These are phyloP conservation scores for cattle (Bos taurus) DNA, from an alignment of 2,113 vertebrate species.

Conservation along the genomic window ARS-UCD2.0 NC_037329.1:29469001-29469500, in stretches of 20 bases:
- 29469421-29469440: neutral
- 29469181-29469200: neutral
- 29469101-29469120: neutral
- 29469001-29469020: neutral
- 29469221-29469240: neutral
- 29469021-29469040: neutral
- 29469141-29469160: neutral
- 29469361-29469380: neutral
- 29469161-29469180: neutral
- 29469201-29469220: neutral
- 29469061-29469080: neutral
- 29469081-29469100: neutral
- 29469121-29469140: neutral
- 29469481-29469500: neutral
- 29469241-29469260: neutral
- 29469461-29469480: neutral
- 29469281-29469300: neutral
- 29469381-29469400: neutral
- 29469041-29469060: neutral
- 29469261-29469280: neutral
- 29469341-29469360: neutral
- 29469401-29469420: neutral
- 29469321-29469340: neutral
- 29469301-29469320: neutral
- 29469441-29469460: accelerated